Base-by-base conservation (phyloP, 2,113 vertebrate genomes). In the Clinocottus analis region DNA sequence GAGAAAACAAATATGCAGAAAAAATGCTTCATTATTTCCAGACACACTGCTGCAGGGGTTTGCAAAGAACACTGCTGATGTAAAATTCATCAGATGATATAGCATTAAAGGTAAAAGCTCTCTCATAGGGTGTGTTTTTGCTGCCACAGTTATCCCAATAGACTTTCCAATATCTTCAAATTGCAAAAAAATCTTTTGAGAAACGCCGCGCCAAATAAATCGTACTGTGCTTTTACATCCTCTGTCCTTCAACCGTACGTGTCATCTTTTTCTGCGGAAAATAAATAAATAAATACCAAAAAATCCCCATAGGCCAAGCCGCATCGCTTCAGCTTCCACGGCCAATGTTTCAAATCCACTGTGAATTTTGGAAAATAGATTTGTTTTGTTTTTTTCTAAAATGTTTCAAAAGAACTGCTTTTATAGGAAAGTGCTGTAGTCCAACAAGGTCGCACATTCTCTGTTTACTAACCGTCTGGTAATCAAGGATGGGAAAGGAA, bases 171-270 rank as follows among this genome's bases (percentile, higher is more conserved):
- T 35, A 35, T n/a, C 29, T 33, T 12, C 35, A 62, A 73, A 59
- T 66, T n/a, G n/a, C 51, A 43, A 25, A 53, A 62, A 55, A 51
- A 53, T 63, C 45, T 27, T 39, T 56, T 62, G 5, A n/a, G 47
- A 55, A 6, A 2, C 35, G 23, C 21, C 8, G 33, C 41, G 61
- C 25, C 16, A 49, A 64, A 75, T 65, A 39, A 58, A 47, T 49
- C 59, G 61, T 6, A 7, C 27, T 55, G 33, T 59, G 23, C 31
- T 23, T 68, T 14, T 16, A 17, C 35, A 62, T 71, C 11, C n/a
- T 35, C 27, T 13, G 49, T 60, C 27, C 63, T 72, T 77, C 12
- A 64, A 47, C 29, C 29, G 71, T 21, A 35, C 5, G 27, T n/a
- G 53, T 45, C 19, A 35, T 21, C 7, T 5, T 47, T 21, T 37